phyloP scores from a whole-genome alignment of 2,113 vertebrate genomes.

The Puffinus mauretanicus region DNA sequence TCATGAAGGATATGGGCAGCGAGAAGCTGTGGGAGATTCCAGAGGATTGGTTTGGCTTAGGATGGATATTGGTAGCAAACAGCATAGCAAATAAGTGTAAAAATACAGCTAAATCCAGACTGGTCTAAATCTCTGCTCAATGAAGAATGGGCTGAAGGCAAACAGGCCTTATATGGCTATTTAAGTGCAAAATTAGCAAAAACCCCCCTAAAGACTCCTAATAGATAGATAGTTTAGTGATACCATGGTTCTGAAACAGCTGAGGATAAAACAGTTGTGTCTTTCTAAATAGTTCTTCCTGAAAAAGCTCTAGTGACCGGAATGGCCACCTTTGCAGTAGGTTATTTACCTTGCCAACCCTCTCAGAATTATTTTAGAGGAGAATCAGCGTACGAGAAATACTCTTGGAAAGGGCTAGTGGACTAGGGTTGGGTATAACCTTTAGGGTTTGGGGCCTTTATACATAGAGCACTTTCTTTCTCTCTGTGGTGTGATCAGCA shows the following conservation, averaged over 20 bases:
- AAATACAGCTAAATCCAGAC: not conserved
- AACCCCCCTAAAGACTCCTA: not conserved
- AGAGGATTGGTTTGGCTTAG: not conserved
- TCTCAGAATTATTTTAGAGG: not conserved
- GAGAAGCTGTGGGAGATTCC: not conserved
- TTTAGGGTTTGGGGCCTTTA: not conserved
- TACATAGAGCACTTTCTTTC: not conserved
- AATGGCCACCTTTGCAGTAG: not conserved
- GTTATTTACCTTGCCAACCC: not conserved
- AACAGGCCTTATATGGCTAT: not conserved
- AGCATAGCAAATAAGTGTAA: not conserved
- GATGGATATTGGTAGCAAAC: not conserved
- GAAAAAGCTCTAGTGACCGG: not conserved
- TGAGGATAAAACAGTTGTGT: not conserved
- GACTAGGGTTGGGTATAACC: not conserved
- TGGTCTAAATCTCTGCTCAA: not conserved
- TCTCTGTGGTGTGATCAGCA: not conserved
- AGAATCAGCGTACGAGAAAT: not conserved
- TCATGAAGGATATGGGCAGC: not conserved
- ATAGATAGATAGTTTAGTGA: not conserved
- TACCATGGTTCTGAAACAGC: not conserved
- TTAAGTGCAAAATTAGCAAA: not conserved
- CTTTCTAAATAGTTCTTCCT: not conserved
- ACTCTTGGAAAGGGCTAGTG: not conserved
- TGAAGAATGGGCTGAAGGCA: not conserved